phyloP scores from a whole-genome alignment of 2,888 invertebrate genomes.

The Stenchaetothrips biformis region DNA sequence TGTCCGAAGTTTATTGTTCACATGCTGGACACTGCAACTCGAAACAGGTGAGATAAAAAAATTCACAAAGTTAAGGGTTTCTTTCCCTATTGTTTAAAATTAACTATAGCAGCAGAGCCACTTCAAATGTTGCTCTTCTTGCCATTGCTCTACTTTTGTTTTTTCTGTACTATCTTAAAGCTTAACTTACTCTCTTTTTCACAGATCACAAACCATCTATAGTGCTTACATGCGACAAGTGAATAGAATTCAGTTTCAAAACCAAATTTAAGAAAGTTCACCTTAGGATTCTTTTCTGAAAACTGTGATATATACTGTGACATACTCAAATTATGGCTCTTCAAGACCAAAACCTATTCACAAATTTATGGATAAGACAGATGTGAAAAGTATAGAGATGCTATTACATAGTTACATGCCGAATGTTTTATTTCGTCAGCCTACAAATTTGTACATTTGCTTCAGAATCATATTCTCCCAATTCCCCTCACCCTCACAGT shows the following conservation, averaged over 20 bases:
- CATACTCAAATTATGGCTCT: no score
- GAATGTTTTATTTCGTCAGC: constrained; percentile 4
- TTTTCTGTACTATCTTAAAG: no score
- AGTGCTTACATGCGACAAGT: neutral
- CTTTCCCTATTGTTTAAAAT: neutral
- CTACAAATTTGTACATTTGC: constrained; percentile 22
- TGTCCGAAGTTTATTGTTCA: neutral
- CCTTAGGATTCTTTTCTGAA: no score
- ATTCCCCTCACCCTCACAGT: constrained; percentile 16
- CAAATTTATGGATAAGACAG: no score
- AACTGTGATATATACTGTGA: no score
- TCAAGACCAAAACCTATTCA: no score
- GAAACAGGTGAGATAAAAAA: neutral
- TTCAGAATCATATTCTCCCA: constrained; percentile 18
- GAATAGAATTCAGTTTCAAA: neutral
- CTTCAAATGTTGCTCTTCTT: no score
- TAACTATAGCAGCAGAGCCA: no score
- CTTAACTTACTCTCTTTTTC: neutral
- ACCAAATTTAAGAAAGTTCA: no score
- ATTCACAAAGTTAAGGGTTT: neutral
- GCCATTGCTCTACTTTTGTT: no score
- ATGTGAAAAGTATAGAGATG: no score
- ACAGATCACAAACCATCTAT: neutral
- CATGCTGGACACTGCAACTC: neutral
- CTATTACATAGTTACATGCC: neutral